phyloP scores from a whole-genome alignment of 2,888 invertebrate genomes.

The Drosophila anomelani region DNA sequence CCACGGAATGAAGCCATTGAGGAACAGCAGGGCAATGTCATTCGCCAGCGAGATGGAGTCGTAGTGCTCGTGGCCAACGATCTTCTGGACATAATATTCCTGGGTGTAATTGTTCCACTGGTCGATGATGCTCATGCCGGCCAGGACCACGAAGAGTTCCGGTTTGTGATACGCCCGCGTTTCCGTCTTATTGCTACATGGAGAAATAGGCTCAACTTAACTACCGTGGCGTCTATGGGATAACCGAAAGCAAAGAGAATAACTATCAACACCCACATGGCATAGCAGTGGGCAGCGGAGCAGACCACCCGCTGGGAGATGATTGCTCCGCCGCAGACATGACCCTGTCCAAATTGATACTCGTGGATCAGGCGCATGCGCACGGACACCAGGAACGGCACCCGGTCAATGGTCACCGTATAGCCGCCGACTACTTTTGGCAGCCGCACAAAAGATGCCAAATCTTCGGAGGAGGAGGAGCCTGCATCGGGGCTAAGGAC shows the following conservation, averaged over 20 bases:
- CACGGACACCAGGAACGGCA: constrained; percentile 60
- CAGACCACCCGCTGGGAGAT: constrained; percentile 56
- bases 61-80: constrained; percentile 42
- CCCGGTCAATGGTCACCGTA: constrained; percentile 28
- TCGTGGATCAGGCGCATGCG: constrained; percentile 47
- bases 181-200: constrained; percentile 38
- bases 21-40: constrained; percentile 62
- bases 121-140: constrained; percentile 35
- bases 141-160: constrained; percentile 49
- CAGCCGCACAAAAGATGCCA: constrained; percentile 19
- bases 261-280: constrained; percentile 44
- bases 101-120: background rate
- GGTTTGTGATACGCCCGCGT: constrained; percentile 21
- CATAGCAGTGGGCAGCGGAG: constrained; percentile 65
- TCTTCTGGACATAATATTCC: constrained; percentile 42
- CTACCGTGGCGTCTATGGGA: background rate
- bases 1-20: constrained; percentile 48
- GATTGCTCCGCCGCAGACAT: constrained; percentile 59
- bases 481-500: background rate
- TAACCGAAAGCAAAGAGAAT: background rate
- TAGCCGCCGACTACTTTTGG: constrained; percentile 58
- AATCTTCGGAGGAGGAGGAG: too few relatives aligned
- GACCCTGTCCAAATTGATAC: constrained; percentile 44
- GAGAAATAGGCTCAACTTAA: background rate
- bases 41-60: constrained; percentile 44